Conservation (phyloP, 1,140 invertebrate species). For the Nixonia krombeini region DNA sequence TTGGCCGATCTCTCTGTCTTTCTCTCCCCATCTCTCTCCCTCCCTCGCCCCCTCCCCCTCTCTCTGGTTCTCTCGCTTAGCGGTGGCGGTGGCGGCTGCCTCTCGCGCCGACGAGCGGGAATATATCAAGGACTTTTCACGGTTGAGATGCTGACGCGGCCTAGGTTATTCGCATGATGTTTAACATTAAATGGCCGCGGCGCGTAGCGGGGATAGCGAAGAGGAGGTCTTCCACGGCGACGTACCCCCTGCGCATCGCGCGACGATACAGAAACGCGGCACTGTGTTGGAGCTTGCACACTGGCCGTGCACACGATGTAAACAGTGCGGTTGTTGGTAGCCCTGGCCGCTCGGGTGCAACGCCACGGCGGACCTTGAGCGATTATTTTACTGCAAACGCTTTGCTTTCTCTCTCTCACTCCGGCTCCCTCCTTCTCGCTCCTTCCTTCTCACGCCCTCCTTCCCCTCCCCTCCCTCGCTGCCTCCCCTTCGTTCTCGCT, state of each 20-base stretch:
- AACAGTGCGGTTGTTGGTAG: constrained; percentile 63
- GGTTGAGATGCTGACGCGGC: constrained; percentile 57
- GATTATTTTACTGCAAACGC: constrained; percentile 68
- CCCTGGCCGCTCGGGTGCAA: constrained; percentile 63
- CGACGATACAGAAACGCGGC: constrained; percentile 25
- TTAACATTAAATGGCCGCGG: constrained; percentile 35
- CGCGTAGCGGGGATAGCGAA: constrained; percentile 13
- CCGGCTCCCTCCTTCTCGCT: constrained; percentile 13
- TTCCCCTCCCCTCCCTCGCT: constrained; percentile 15
- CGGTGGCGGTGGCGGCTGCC: no score
- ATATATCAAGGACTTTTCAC: constrained; percentile 59
- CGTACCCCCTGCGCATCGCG: constrained; percentile 35
- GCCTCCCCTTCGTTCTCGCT: no score
- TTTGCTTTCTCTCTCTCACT: constrained; percentile 40
- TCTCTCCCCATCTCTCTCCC: no score
- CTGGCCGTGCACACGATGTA: constrained; percentile 50
- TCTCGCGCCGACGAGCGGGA: constrained; percentile 14
- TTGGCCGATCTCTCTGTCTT: no score
- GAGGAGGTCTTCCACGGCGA: constrained; percentile 18
- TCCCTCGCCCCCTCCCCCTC: no score
- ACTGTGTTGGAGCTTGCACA: constrained; percentile 9
- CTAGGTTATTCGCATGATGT: constrained; percentile 52
- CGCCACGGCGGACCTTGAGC: constrained; percentile 68
- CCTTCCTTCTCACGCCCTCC: no score
- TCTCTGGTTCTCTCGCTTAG: no score